Evolutionary conservation across 2,888 invertebrate genomes (phyloP).

Genomic region (Drosophila dives): DNA sequence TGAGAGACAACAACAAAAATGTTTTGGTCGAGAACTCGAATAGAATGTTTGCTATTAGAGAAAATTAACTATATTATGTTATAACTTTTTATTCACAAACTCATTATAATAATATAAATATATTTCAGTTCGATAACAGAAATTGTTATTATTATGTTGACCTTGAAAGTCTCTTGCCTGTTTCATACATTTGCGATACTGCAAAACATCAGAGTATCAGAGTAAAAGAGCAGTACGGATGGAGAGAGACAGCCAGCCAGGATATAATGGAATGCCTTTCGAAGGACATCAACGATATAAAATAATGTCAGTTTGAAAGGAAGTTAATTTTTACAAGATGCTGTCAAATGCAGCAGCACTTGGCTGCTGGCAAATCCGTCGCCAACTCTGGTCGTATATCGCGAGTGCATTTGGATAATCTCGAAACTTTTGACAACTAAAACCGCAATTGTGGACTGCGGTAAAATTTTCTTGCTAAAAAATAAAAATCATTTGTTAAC

Average conservation of each 20-base stretch:
- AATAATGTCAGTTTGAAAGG: conserved; percentile 62
- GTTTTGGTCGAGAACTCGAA: neutral
- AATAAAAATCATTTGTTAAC: neutral
- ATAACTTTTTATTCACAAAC: no score
- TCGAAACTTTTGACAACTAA: conserved; percentile 38
- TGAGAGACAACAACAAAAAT: neutral
- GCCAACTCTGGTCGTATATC: conserved; percentile 19
- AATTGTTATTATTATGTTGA: neutral
- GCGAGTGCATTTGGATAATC: conserved; percentile 43
- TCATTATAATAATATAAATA: no score
- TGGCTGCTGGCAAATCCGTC: conserved; percentile 17
- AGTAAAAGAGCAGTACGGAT: neutral
- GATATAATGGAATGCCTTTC: conserved; percentile 13
- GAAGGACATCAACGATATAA: conserved; percentile 30
- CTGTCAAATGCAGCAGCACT: conserved; percentile 58
- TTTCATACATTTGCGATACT: neutral
- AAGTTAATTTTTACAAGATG: conserved; percentile 61
- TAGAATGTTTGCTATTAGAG: neutral
- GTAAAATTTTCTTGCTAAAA: neutral
- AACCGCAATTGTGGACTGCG: neutral
- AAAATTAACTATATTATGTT: neutral
- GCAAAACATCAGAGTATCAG: neutral
- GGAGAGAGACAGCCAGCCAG: neutral
- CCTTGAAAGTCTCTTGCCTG: neutral
- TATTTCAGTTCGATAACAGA: neutral